A percentile compares a stretch with the other conserved stretches of the same genome.
phyloP scores from a whole-genome alignment of 2,888 invertebrate genomes.

The Andrena bucephala region DNA sequence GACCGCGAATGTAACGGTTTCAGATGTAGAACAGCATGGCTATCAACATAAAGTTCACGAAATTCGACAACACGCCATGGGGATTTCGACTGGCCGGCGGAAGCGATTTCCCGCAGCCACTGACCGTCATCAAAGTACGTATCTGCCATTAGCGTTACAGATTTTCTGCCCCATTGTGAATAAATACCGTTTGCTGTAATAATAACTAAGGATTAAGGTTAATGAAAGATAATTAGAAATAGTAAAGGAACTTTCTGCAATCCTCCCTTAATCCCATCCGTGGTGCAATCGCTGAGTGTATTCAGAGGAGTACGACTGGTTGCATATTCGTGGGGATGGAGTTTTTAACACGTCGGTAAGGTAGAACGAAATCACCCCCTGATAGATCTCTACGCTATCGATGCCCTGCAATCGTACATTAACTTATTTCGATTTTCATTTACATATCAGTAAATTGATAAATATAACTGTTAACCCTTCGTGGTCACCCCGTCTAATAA shows the following conservation, averaged over 20 bases:
- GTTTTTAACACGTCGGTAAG: conserved; percentile 1
- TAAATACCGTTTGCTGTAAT: not conserved
- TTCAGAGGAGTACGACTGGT: not conserved
- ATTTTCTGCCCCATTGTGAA: not conserved
- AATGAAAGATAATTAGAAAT: not conserved
- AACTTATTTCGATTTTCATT: not conserved
- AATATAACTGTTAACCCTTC: too few relatives aligned
- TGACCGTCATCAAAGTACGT: conserved; percentile 91
- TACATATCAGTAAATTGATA: too few relatives aligned
- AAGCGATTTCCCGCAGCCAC: conserved; percentile 90
- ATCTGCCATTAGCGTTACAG: not conserved
- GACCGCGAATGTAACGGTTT: conserved; percentile 32
- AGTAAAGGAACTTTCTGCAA: too few relatives aligned
- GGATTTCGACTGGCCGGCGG: conserved; percentile 92
- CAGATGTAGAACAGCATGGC: conserved; percentile 87
- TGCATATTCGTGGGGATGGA: conserved; percentile 4
- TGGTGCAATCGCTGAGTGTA: not conserved
- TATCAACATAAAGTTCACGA: conserved; percentile 88
- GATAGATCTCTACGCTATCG: conserved; percentile 11
- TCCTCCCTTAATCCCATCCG: too few relatives aligned
- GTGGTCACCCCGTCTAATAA: too few relatives aligned
- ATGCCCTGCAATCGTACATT: not conserved
- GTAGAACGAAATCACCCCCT: not conserved
- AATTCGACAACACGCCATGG: conserved; percentile 89
- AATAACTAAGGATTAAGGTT: not conserved